Evolutionary conservation across 2,888 invertebrate species (phyloP), one percentile per base, ranked within the genome.

Genomic region (Nomada flava): DNA sequence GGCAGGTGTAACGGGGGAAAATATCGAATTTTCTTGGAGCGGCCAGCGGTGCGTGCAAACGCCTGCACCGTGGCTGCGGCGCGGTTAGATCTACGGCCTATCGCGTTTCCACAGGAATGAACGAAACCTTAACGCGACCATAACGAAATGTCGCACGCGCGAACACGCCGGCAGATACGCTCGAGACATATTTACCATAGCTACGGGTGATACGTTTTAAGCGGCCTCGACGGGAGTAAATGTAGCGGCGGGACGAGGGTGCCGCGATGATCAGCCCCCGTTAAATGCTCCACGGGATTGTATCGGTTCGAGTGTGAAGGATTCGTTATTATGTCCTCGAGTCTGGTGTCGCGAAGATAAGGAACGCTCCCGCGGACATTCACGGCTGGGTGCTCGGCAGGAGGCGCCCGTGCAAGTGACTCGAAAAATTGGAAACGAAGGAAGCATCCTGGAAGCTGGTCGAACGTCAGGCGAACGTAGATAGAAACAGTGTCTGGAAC

Each of bases 31-130:
- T 79, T 57, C 67, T 59, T 63, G 20, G 4, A 2, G n/a, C 26
- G 59, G 5, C 7, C 70, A 82, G 36, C 29, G 76, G 64, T 29
- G 75, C 82, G 76, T 65, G 55, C 26, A n/a, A 42, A 71, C 29
- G 29, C 57, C 26, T 60, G 29, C 23, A 20, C n/a, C 23, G 42
- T 20, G 47, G 47, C 47, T 47, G 15, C 13, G 59, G 11, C 44
- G 26, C 60, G 44, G 50, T 50, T 68, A 57, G 59, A 50, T 64
- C 47, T 59, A 65, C 52, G 79, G 81, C 79, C 91, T 92, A 92
- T 92, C 92, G 90, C 90, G 89, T 92, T 92, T 92, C 92, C 92
- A 89, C 92, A 92, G 91, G 89, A 89, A 82, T 91, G 91, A 90
- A 87, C 92, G 90, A 85, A 84, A 63, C 79, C 84, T 89, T 90